Evolutionary conservation across 2,113 vertebrate species (phyloP), one percentile per base, ranked within the genome.

Genomic region (Pelobates fuscus): DNA sequence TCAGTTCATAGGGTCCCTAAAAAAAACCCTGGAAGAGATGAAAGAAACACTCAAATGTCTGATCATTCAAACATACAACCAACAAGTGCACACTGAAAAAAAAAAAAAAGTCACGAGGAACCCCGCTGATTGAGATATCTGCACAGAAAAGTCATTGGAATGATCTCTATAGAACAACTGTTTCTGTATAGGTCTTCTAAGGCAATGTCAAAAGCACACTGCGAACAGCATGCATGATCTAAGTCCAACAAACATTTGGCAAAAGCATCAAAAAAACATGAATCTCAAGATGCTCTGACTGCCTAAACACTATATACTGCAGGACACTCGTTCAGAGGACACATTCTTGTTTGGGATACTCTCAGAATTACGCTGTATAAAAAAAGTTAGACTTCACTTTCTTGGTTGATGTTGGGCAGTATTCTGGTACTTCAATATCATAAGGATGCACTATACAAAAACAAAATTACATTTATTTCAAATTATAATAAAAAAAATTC

Each of bases 41-140:
- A 92, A 92, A 93, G 88, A 81, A 86, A 89, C 87, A 86, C 88
- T 92, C 89, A 83, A 85, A 88, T 77, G 86, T 88, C 86, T 91
- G 86, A 86, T 90, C 90, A 88, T 88, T 88, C 82, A 77, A 88
- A 88, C 82, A 82, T 82, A 81, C 68, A 87, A 76, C 86, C 85
- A 85, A 86, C 67, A 86, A 86, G 84, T 80, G 79, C 72, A 80
- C 78, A 82, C 66, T 80, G 82, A 79, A 73, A n/a, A 54, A 58
- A 70, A 71, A 81, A 80, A 82, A 79, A 81, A 80, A 82, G 75
- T 85, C 81, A 81, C n/a, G 68, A 71, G 14, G 73, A 84, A 85
- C 85, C 88, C 92, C 55, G 90, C 88, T 91, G 95, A 99, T 96
- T 95, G 93, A 96, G 94, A 94, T 90, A 91, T 96, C 91, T 92